Base-by-base conservation (phyloP, 53 echinoderm and acorn worm species). In the Astropecten irregularis region DNA sequence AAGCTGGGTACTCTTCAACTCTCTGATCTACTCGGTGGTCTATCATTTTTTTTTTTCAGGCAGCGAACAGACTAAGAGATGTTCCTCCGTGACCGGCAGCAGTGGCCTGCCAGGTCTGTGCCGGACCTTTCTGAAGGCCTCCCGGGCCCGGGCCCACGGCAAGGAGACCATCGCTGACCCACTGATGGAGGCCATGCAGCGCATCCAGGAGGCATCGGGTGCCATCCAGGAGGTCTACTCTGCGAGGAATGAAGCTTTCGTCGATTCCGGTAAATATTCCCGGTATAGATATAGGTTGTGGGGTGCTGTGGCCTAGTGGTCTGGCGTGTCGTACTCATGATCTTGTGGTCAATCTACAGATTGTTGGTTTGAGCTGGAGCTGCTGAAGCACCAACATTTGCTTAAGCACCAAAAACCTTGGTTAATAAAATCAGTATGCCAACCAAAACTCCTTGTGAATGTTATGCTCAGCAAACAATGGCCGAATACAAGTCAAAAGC, bases 131-230 rank as follows among this genome's bases (percentile, higher is more conserved):
- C 76, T 89, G 40, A 67, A 67, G 38, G 47, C 66, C 2, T 53
- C 70, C 77, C 49, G 82, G 10, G 44, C 53, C 49, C 63, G 52
- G 1, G 42, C 21, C 9, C 13, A n/a, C 73, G 15, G 52, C 18
- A 82, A 88, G 4, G 60, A 66, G 21, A 88, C 88, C 28, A 57
- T 90, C 18, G 88, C 90, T 28, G 93, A 93, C 85, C 57, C 81
- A 40, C 58, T 91, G 30, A 49, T 93, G n/a, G 19, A n/a, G 20
- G 72, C 61, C 36, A 84, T 93, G 90, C 85, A 88, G 31, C 71
- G 60, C 19, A 42, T 93, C 57, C 54, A 87, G 53, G 57, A 68
- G 38, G 84, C 90, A 15, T 81, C 61, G 18, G 49, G 47, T 27
- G 79, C 51, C 0, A 61, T 93, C 61, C 68, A 87, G 32, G 68